Conservation (phyloP, 2,888 invertebrate genomes). For the Ectemnius cavifrons region DNA sequence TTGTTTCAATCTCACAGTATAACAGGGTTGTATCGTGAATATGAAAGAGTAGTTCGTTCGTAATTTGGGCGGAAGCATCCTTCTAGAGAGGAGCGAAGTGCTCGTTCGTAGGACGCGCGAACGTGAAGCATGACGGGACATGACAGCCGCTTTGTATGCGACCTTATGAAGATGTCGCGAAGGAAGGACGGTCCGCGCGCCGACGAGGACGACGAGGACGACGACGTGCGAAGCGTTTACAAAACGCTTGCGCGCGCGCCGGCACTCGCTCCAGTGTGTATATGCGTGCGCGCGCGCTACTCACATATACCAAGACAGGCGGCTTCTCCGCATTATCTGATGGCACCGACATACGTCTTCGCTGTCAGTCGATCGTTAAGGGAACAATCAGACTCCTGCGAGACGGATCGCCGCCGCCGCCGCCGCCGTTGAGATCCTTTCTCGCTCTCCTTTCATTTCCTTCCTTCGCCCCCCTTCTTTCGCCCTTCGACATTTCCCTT, state of each 20-base stretch:
- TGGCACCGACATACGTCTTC: conserved; percentile 62
- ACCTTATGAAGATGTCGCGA: conserved; percentile 66
- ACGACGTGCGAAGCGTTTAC: conserved; percentile 57
- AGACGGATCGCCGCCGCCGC: conserved; percentile 48
- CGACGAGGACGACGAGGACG: conserved; percentile 9
- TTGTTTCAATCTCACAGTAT: no score
- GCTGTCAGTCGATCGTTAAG: conserved; percentile 64
- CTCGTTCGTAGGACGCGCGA: background rate
- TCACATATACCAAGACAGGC: conserved; percentile 17
- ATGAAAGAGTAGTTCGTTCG: no score
- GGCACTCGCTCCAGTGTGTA: background rate
- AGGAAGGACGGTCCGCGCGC: conserved; percentile 31
- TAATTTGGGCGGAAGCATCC: no score
- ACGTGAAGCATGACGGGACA: conserved; percentile 58
- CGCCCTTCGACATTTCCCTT: conserved; percentile 33
- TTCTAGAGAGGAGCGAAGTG: background rate
- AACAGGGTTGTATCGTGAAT: no score
- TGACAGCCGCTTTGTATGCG: conserved; percentile 62
- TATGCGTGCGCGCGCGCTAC: conserved; percentile 27
- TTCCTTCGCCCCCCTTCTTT: conserved; percentile 21
- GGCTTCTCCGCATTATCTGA: conserved; percentile 59
- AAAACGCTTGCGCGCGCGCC: conserved; percentile 43
- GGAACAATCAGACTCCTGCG: conserved; percentile 58
- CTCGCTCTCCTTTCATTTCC: conserved; percentile 10
- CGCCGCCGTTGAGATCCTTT: conserved; percentile 13